Conservation (phyloP, 2,797 vertebrate genomes). For the Margarornis squamiger region DNA sequence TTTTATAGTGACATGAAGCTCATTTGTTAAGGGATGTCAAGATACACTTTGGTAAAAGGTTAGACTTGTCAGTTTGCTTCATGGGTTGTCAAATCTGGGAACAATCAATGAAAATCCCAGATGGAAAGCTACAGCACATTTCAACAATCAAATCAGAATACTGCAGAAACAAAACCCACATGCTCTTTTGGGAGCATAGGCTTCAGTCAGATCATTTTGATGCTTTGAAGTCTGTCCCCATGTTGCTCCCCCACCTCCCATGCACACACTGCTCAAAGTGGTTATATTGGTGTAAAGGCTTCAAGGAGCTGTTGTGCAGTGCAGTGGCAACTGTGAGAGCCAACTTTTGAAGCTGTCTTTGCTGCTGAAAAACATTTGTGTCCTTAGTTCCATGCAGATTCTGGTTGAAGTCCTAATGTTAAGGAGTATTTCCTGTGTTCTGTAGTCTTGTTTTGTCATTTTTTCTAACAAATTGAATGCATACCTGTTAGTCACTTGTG, state of each 20-base stretch:
- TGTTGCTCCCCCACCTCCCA: background rate
- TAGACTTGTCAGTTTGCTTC: background rate
- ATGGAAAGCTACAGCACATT: background rate
- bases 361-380: background rate
- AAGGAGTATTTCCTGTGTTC: background rate
- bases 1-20: background rate
- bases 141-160: background rate
- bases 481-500: background rate
- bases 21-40: background rate
- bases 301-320: background rate
- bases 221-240: background rate
- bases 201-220: background rate
- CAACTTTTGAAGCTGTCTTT: background rate
- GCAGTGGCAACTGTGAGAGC: background rate
- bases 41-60: background rate
- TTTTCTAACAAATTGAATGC: background rate
- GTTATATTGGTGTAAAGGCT: background rate
- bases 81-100: background rate
- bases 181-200: background rate
- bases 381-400: background rate
- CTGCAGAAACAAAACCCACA: background rate
- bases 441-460: background rate
- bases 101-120: background rate
- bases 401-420: background rate
- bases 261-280: background rate